Evolutionary conservation across 2,888 invertebrate species (phyloP).

Genomic region (Plemyria rubiginata): DNA sequence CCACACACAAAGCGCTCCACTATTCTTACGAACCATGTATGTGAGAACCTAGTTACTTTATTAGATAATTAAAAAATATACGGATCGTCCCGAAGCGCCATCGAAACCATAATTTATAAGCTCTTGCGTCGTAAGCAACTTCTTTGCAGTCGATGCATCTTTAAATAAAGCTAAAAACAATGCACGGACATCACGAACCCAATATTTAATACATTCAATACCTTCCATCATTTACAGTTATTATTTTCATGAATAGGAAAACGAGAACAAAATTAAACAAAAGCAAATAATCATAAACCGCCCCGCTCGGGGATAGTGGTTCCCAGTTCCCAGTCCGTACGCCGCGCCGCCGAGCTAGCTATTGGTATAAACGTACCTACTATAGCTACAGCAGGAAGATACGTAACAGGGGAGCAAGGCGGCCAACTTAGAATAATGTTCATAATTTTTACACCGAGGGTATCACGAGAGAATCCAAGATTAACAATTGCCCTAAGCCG

Average conservation of each 20-base stretch:
- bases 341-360: background rate
- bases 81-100: too few species aligned
- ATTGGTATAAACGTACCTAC: background rate
- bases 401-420: slow-evolving; percentile 35
- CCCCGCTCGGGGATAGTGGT: slow-evolving; percentile 24
- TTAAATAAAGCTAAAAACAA: too few species aligned
- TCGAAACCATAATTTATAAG: too few species aligned
- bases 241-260: slow-evolving; percentile 20
- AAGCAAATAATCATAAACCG: slow-evolving; percentile 28
- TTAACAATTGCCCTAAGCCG: slow-evolving; percentile 79
- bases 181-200: background rate
- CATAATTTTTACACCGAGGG: slow-evolving; percentile 63
- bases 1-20: too few species aligned
- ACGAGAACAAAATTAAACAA: slow-evolving; percentile 25
- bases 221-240: background rate
- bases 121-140: too few species aligned
- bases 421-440: slow-evolving; percentile 57
- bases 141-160: too few species aligned
- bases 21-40: too few species aligned
- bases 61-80: too few species aligned
- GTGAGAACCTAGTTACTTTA: too few species aligned
- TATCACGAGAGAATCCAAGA: slow-evolving; percentile 71
- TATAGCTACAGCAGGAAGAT: slow-evolving; percentile 13
- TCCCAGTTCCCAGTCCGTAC: slow-evolving; percentile 19
- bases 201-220: background rate